phyloP scores from a whole-genome alignment of 1,140 invertebrate genomes.

The Telenomus remus region DNA sequence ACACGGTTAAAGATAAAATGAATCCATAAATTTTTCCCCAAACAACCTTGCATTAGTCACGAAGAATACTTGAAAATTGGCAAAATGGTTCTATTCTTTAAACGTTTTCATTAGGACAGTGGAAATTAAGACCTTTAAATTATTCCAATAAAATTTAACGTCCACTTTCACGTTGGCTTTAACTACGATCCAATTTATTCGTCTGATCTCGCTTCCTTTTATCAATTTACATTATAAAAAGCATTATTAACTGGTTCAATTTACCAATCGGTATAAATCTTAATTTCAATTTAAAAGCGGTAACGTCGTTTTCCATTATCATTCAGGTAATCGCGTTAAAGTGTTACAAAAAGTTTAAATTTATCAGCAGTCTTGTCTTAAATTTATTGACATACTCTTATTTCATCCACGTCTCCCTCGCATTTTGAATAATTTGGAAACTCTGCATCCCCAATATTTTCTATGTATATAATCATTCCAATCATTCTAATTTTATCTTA shows the following conservation, averaged over 20 bases:
- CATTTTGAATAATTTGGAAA: too few relatives aligned
- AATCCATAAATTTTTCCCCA: constrained; percentile 29
- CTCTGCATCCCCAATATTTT: too few relatives aligned
- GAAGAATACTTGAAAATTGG: constrained; percentile 40
- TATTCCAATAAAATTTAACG: constrained; percentile 35
- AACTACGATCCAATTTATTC: constrained; percentile 21
- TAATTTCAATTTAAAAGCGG: constrained; percentile 21
- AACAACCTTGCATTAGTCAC: constrained; percentile 36
- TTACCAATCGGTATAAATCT: constrained; percentile 24
- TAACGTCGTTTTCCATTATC: constrained; percentile 15
- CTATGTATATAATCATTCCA: too few relatives aligned
- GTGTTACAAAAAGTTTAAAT: constrained; percentile 16
- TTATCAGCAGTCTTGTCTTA: too few relatives aligned
- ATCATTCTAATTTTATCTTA: too few relatives aligned
- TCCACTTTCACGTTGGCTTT: constrained; percentile 17
- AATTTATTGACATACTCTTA: too few relatives aligned
- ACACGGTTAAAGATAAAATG: constrained; percentile 21
- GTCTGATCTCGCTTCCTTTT: constrained; percentile 9
- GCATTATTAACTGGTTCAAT: constrained; percentile 5
- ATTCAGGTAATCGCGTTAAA: constrained; percentile 15
- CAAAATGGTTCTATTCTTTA: constrained; percentile 42
- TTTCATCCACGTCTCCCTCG: too few relatives aligned
- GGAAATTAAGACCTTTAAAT: constrained; percentile 30
- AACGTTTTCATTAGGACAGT: constrained; percentile 35
- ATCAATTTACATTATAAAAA: constrained; percentile 25